phyloP scores from a whole-genome alignment of 2,113 vertebrate genomes.

The Fukomys damarensis region DNA sequence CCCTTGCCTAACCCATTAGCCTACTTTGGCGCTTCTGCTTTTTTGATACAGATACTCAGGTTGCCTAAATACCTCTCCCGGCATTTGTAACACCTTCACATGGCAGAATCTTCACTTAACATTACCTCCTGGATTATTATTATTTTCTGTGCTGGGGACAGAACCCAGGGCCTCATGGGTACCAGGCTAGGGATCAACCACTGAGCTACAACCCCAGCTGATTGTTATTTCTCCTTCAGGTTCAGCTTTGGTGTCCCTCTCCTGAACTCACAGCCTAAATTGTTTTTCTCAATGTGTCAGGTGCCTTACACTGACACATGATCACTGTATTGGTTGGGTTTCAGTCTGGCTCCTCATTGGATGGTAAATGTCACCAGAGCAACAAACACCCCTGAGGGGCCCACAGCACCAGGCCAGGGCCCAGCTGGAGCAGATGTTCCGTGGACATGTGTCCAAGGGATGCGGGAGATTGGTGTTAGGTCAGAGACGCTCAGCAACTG shows the following conservation, averaged over 20 bases:
- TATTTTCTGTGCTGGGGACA: background rate
- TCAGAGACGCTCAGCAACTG: background rate
- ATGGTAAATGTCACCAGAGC: background rate
- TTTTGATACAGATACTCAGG: too few relatives aligned
- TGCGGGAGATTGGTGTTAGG: background rate
- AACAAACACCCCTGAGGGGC: background rate
- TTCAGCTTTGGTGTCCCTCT: background rate
- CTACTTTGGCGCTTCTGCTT: background rate
- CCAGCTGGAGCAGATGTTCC: too few relatives aligned
- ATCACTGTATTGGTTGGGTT: background rate
- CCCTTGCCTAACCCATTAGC: background rate
- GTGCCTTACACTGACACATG: background rate
- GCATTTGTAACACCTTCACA: background rate
- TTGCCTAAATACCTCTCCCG: background rate
- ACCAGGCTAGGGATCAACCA: background rate
- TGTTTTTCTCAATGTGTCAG: background rate
- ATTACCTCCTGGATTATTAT: background rate
- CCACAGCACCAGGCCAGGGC: background rate
- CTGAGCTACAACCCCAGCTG: background rate
- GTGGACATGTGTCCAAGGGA: accelerated
- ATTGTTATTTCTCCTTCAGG: background rate
- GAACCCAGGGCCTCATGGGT: background rate
- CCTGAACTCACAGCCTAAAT: background rate
- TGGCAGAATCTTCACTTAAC: background rate
- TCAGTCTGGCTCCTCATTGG: background rate